Evolutionary conservation across 2,888 invertebrate species (phyloP).

Genomic region (Drosophila parthenogenetica): DNA sequence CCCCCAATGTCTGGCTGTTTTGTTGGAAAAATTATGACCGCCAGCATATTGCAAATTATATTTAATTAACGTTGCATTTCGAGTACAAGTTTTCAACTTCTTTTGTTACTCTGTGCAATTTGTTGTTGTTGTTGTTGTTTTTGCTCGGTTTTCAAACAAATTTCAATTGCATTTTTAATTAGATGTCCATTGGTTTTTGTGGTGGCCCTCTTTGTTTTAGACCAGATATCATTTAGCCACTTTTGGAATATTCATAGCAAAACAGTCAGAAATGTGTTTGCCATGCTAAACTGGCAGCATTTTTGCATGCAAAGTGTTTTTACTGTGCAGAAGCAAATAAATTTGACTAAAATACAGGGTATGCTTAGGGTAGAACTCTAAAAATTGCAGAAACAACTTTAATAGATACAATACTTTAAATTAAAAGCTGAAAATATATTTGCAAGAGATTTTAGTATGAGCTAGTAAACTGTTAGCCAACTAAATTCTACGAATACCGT

Average conservation of each 20-base stretch:
- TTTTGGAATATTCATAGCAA: conserved; percentile 71
- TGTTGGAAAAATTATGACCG: conserved; percentile 75
- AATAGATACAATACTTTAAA: too few species aligned
- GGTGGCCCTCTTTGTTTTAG: conserved; percentile 37
- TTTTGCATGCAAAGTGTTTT: conserved; percentile 11
- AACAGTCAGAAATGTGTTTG: conserved; percentile 16
- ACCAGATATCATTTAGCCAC: conserved; percentile 53
- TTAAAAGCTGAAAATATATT: too few species aligned
- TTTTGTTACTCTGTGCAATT: conserved; percentile 33
- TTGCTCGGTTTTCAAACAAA: conserved; percentile 52
- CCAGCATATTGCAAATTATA: conserved; percentile 82
- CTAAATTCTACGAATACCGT: too few species aligned
- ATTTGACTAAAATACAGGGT: conserved; percentile 1
- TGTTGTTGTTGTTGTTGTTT: conserved; percentile 22
- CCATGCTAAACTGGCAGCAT: conserved; percentile 42
- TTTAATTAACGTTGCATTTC: conserved; percentile 79
- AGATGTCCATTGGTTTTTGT: conserved; percentile 49
- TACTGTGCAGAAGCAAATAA: conserved; percentile 4
- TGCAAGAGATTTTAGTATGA: too few species aligned
- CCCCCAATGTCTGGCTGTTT: conserved; percentile 44
- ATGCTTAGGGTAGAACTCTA: neutral
- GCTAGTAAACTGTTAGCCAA: too few species aligned
- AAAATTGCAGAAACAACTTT: neutral
- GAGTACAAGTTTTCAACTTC: conserved; percentile 62
- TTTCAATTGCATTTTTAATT: conserved; percentile 81